These are phyloP conservation scores for Leucosticte australis DNA, from an alignment of 2,113 vertebrate species.

Conservation along the genomic window DNA sequence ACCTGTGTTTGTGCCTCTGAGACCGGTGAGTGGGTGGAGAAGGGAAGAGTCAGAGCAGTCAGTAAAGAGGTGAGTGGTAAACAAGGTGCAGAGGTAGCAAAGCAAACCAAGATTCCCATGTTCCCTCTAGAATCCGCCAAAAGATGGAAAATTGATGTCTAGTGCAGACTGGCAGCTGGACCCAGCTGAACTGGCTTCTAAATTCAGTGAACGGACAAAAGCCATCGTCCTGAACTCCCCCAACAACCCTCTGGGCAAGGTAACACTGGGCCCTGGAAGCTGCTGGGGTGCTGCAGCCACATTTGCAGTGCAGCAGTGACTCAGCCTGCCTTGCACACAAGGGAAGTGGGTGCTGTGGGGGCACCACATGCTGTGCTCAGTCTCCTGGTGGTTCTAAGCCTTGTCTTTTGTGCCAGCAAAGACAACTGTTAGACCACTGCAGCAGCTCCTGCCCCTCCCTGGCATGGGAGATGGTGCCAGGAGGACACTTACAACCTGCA, in stretches of 20 bases:
- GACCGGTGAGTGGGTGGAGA: conserved; percentile 76
- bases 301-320: not conserved
- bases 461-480: not conserved
- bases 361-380: fast-evolving
- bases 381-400: not conserved
- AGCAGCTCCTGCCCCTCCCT: not conserved
- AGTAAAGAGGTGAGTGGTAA: not conserved
- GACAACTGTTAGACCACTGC: not conserved
- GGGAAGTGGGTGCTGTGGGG: not conserved
- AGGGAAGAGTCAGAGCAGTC: not conserved
- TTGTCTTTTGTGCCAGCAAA: not conserved
- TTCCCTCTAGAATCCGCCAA: conserved; percentile 67
- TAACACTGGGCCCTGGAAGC: conserved; percentile 9
- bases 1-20: conserved; percentile 84
- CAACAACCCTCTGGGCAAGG: conserved; percentile 96
- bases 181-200: conserved; percentile 83
- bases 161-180: conserved; percentile 89
- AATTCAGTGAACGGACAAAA: conserved; percentile 87
- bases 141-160: conserved; percentile 60
- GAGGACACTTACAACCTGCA: not conserved
- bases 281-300: not conserved
- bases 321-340: not conserved
- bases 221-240: conserved; percentile 91
- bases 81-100: not conserved
- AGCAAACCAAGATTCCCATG: not conserved